Evolutionary conservation across 2,888 invertebrate species (phyloP), one percentile per base, ranked within the genome.

Genomic region (Yponomeuta evonymella): DNA sequence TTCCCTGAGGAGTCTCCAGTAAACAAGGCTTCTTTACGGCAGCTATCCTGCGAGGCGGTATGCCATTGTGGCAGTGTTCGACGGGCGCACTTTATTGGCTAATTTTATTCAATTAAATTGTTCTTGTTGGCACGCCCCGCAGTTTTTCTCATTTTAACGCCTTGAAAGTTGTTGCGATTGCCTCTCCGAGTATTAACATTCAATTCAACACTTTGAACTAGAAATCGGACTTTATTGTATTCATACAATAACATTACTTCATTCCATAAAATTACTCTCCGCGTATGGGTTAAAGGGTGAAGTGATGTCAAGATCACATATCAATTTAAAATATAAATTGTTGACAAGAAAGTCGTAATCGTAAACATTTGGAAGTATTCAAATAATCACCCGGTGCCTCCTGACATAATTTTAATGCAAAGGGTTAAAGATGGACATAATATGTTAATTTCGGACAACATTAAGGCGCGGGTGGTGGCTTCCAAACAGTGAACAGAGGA

Each of bases 71-170:
- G 83, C 81, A 79, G 72, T 75, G 82, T 83, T 88, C 88, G 87
- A 88, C 83, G 81, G 75, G 79, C 78, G 77, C 82, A 87, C 80
- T 92, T 92, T 92, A 92, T 91, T 88, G 89, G 89, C 89, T 91
- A 91, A 91, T 91, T 91, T 91, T 86, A 87, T 90, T 89, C 91
- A 90, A 91, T 91, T 90, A 90, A 90, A 90, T 88, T 88, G 89
- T 90, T 89, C 85, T 79, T 79, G 80, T 78, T 81, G 82, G 78
- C 79, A 79, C 82, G 79, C 75, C 81, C 80, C 77, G 79, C 79
- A 77, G 75, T 75, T 78, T 74, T 76, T 78, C 77, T 81, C 82
- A 81, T 85, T 87, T 89, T 87, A 88, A 84, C 89, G 86, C 88
- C 82, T 85, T 74, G 80, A 76, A 84, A 88, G 83, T 88, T 87